phyloP scores from a whole-genome alignment of 2,888 invertebrate genomes.

The Phragmatobia fuliginosa region DNA sequence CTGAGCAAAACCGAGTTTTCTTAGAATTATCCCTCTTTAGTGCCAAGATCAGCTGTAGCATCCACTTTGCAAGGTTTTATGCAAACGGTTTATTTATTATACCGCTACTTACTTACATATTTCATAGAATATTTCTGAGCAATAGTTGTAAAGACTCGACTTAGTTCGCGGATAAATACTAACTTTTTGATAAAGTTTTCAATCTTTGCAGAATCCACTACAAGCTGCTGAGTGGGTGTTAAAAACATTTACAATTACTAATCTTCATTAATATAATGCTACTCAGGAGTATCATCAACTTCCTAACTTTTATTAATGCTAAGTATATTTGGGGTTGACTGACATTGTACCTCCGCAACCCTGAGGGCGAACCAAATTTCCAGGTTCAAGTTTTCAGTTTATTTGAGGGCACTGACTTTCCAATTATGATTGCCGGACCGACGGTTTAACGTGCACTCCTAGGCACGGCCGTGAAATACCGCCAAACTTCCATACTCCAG shows the following conservation, averaged over 20 bases:
- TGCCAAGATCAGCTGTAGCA: slow-evolving; percentile 10
- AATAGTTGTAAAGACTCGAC: background rate
- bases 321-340: no score
- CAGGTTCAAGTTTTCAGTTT: no score
- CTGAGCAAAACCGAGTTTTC: slow-evolving; percentile 9
- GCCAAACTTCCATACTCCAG: no score
- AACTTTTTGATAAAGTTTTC: background rate
- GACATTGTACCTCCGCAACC: no score
- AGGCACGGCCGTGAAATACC: no score
- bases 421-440: no score
- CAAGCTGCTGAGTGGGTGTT: background rate
- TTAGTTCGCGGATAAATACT: background rate
- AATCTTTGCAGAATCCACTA: background rate
- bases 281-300: background rate
- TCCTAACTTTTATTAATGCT: no score
- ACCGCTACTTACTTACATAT: background rate
- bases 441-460: no score
- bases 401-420: no score
- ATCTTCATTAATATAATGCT: background rate
- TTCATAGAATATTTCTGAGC: background rate
- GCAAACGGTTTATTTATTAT: slow-evolving; percentile 10
- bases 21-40: slow-evolving; percentile 17
- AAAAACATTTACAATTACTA: background rate
- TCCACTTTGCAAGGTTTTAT: slow-evolving; percentile 13
- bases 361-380: no score